Percentiles rank a stretch among this genome's conserved stretches.
Conservation (phyloP, 2,113 vertebrate species). For the Gymnorhina tibicen region DNA sequence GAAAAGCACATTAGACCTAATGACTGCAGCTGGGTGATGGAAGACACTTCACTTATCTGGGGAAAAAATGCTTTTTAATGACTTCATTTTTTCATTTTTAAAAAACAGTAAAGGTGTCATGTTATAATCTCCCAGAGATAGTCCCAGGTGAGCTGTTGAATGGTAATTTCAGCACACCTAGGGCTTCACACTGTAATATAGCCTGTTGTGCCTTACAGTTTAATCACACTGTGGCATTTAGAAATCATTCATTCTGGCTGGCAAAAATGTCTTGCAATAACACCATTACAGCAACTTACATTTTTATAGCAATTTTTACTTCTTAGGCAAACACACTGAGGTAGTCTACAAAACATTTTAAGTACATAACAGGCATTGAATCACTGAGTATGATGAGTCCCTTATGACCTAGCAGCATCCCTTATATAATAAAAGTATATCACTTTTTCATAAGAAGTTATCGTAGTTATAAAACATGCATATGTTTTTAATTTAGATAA, state of each 20-base stretch:
- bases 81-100: conserved; percentile 63
- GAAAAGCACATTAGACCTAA: conserved; percentile 63
- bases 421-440: conserved; percentile 32
- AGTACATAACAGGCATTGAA: background rate
- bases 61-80: conserved; percentile 68
- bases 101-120: conserved; percentile 54
- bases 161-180: conserved; percentile 60
- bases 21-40: conserved; percentile 41
- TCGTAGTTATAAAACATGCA: background rate
- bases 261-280: conserved; percentile 55
- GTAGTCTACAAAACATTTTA: conserved; percentile 40
- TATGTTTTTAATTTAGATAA: conserved; percentile 28
- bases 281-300: background rate
- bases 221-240: conserved; percentile 63
- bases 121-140: conserved; percentile 54
- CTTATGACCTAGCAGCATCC: background rate
- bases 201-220: conserved; percentile 55
- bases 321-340: conserved; percentile 51
- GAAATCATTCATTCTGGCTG: conserved; percentile 42
- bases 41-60: conserved; percentile 58
- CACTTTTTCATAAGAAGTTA: conserved; percentile 25
- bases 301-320: conserved; percentile 65
- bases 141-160: conserved; percentile 44
- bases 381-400: conserved; percentile 17
- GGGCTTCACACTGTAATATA: conserved; percentile 41